Base-by-base conservation (phyloP, 2,888 invertebrate species). In the Synergus umbraculus region DNA sequence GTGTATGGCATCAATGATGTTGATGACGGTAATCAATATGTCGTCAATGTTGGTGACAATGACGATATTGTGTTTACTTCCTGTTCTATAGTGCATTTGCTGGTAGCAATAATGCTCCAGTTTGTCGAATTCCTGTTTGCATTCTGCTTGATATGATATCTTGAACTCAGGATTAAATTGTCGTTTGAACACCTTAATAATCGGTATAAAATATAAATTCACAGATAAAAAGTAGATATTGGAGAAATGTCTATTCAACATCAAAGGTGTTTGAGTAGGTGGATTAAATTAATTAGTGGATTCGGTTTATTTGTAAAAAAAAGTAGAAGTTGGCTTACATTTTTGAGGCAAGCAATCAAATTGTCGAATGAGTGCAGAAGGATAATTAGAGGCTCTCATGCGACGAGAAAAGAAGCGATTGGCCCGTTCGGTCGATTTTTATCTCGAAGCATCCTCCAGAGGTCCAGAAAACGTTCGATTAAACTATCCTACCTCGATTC, bases 391-490 rank as follows among this genome's bases (percentile, higher is more conserved):
- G 54, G 49, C 37, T 54, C 73, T 73, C 54, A 29, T 54, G 41
- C 54, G 54, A 73, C 37, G 15, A 54, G 37, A 10, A 54, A 54
- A 37, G 49, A 54, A 73, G 37, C 37, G 73, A 73, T 73, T 73
- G 49, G 37, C 49, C 54, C 54, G 49, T 73, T 73, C 41, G 7
- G 41, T 73, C 73, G 73, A 73, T 73, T 73, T 73, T 73, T 73
- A 58, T 73, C 54, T 73, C n/a, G n/a, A 73, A 73, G 73, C 73
- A 73, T 54, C 73, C 69, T 69, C 49, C 73, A 49, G 54, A 73
- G 73, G 73, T 73, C 54, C 73, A 73, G 73, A 73, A 73, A 73
- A 73, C 73, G 73, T 73, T 73, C 73, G 73, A 73, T 73, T 73
- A 73, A 73, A 73, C 73, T 73, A 73, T 73, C 73, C 73, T 73